Conservation (phyloP, 1,140 invertebrate genomes). For the Protaetia brevitarsis region DNA sequence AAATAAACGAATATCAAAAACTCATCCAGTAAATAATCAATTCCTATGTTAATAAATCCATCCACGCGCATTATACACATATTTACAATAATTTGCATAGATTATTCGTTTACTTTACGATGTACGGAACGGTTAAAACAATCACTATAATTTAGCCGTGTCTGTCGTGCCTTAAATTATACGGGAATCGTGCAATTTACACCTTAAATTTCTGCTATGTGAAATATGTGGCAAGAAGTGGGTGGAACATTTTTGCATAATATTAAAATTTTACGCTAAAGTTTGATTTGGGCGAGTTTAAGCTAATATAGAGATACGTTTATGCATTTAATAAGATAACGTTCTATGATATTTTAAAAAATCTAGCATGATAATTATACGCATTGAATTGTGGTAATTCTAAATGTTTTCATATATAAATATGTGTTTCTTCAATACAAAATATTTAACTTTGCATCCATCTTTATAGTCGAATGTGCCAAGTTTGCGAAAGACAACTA, state of each 20-base stretch:
- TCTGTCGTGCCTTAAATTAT: background rate
- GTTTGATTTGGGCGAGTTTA: no score
- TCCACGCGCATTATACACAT: background rate
- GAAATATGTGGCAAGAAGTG: background rate
- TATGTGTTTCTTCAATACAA: no score
- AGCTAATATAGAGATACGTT: no score
- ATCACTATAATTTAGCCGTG: conserved; percentile 2
- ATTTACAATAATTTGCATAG: background rate
- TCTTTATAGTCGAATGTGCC: no score
- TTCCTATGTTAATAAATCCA: background rate
- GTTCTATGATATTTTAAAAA: no score
- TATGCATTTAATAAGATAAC: no score
- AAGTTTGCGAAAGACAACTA: no score
- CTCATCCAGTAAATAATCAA: background rate
- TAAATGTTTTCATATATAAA: no score
- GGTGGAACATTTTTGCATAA: conserved; percentile 2
- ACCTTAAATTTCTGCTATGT: conserved; percentile 5
- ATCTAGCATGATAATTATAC: no score
- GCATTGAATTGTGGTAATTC: no score
- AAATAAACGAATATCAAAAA: background rate
- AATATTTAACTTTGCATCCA: no score
- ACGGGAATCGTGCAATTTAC: background rate
- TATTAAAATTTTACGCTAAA: no score
- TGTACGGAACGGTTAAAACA: background rate
- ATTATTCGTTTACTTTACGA: background rate